phyloP scores from a whole-genome alignment of 1,140 invertebrate species.

The Lucilia sericata region DNA sequence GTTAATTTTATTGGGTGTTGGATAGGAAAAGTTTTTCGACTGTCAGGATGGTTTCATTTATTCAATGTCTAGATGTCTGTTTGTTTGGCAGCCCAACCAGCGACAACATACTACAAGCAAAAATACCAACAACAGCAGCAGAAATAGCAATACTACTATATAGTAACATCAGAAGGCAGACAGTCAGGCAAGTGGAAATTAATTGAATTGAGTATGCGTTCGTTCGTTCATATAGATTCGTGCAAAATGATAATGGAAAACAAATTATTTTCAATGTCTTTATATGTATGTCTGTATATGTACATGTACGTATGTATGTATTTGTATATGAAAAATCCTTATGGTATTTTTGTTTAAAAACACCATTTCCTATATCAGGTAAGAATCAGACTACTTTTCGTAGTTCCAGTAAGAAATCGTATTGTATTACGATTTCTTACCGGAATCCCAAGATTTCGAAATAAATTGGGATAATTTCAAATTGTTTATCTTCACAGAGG shows the following conservation, averaged over 20 bases:
- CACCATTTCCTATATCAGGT: no score
- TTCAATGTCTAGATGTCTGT: constrained; percentile 1
- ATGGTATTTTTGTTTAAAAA: no score
- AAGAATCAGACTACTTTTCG: no score
- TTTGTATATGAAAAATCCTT: not conserved
- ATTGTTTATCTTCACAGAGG: no score
- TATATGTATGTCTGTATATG: not conserved
- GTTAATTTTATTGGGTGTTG: constrained; percentile 14
- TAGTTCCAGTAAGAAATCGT: no score
- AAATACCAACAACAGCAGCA: not conserved
- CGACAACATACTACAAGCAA: not conserved
- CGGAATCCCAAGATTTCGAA: no score
- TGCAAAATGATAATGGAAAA: constrained; percentile 48
- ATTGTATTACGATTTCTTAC: no score
- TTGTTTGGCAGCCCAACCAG: not conserved
- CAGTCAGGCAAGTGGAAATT: constrained; percentile 66
- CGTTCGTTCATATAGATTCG: constrained; percentile 59
- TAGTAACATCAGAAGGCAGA: constrained; percentile 12
- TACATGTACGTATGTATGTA: not conserved
- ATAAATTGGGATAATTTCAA: no score
- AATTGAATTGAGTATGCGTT: constrained; percentile 67
- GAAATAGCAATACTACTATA: not conserved
- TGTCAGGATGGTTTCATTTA: constrained; percentile 4
- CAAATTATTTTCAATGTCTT: constrained; percentile 48
- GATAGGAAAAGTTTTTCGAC: constrained; percentile 5